Percentiles rank a stretch among this genome's conserved stretches.
phyloP scores from a whole-genome alignment of 2,113 vertebrate species.

The Menidia beryllina region DNA sequence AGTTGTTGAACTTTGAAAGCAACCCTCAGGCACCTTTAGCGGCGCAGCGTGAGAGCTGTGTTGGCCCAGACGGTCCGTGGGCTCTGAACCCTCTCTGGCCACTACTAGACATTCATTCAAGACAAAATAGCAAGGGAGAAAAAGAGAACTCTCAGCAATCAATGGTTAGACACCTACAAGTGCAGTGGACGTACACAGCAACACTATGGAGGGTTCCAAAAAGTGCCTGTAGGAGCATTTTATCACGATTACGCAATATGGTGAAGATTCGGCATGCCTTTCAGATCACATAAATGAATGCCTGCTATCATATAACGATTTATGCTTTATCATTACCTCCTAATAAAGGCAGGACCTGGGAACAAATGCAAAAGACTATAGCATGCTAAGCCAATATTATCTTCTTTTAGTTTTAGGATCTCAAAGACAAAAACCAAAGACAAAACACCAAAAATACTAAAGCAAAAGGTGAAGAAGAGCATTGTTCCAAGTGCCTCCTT shows the following conservation, averaged over 20 bases:
- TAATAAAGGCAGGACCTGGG: slow-evolving; percentile 24
- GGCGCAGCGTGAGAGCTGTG: slow-evolving; percentile 23
- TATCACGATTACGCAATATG: slow-evolving; percentile 51
- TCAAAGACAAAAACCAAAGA: not conserved
- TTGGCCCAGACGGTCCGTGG: not conserved
- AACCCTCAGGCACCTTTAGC: slow-evolving; percentile 57
- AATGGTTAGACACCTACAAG: slow-evolving; percentile 61
- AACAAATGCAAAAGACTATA: slow-evolving; percentile 8
- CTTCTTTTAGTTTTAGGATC: not conserved
- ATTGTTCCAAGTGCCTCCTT: not conserved
- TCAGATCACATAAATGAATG: slow-evolving; percentile 30
- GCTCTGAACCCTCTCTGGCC: slow-evolving; percentile 40
- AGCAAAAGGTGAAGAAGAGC: not conserved
- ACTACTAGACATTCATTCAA: slow-evolving; percentile 59
- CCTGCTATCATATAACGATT: slow-evolving; percentile 15
- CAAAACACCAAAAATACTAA: slow-evolving; percentile 6
- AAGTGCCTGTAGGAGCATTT: slow-evolving; percentile 55
- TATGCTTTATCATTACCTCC: slow-evolving; percentile 39
- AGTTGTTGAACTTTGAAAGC: slow-evolving; percentile 47
- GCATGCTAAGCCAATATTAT: not conserved
- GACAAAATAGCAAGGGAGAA: slow-evolving; percentile 38
- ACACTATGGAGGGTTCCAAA: slow-evolving; percentile 42
- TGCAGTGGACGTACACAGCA: slow-evolving; percentile 31
- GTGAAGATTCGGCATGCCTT: slow-evolving; percentile 21
- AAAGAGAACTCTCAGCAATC: slow-evolving; percentile 57